Base-by-base conservation (phyloP, 53 echinoderm and acorn worm species). In the Luidia sarsii region DNA sequence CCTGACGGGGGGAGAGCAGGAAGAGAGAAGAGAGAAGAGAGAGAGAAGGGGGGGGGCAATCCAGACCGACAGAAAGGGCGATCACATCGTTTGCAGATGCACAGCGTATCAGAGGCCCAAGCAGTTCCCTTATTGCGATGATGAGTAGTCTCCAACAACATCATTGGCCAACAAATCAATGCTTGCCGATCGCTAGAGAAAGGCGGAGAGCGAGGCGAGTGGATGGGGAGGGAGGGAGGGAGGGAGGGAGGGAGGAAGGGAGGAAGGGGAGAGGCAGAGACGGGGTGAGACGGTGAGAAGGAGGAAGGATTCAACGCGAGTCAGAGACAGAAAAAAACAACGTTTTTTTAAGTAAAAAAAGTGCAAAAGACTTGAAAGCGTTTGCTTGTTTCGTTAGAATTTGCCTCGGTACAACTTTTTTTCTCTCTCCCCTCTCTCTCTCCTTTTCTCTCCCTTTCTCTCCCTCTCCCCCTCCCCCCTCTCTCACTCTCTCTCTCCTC, bases 71-170 rank as follows among this genome's bases (percentile, higher is more conserved):
- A 77, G 46, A 61, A 61, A 28, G 46, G 61, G 61, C 60, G 28
- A 31, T n/a, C n/a, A 69, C 49, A 50, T 69, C 50, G 70, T 77
- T 77, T n/a, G 43, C 31, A 30, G 48, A 77, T 59, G 77, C 77
- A 77, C 60, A 29, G 41, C 77, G 61, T 77, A 68, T 48, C 23
- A 55, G 56, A 43, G 30, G 43, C 36, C 61, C 45, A 55, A 61
- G 61, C 77, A 77, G 56, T 74, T 74, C 74, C 56, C 74, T 29
- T 48, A 48, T n/a, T 60, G 59, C 57, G 36, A 41, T 2, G 75
- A 45, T 15, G 31, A 75, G 75, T 2, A 31, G 59, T 20, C 70
- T 41, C 55, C 41, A 73, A 27, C 63, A 63, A 63, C 35, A 63
- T 63, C 35, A n/a, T 33, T 39, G 43, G 13, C 41, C 57, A 32